Evolutionary conservation across 2,113 vertebrate species (phyloP).

Genomic region (Notarius quadriscutis): DNA sequence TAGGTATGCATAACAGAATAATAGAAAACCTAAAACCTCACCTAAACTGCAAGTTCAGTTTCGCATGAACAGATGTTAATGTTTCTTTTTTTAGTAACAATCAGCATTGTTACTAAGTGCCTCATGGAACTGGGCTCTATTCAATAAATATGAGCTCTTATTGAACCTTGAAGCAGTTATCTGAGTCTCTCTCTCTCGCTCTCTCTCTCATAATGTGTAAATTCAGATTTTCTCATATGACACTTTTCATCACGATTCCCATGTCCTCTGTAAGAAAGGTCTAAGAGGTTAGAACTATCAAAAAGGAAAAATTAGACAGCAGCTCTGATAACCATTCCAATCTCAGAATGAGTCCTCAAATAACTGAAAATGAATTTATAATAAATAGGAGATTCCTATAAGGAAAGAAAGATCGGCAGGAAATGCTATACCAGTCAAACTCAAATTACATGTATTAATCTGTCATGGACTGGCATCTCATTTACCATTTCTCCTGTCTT

Average conservation of each 20-base stretch:
- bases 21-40: neutral
- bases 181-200: neutral
- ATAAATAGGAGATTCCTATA: neutral
- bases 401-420: neutral
- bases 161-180: conserved; percentile 28
- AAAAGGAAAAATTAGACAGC: neutral
- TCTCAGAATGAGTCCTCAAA: neutral
- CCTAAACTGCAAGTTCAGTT: neutral
- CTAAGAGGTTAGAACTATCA: neutral
- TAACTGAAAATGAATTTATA: neutral
- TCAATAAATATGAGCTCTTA: conserved; percentile 26
- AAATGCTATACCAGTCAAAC: neutral
- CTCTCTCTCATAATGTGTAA: neutral
- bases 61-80: conserved; percentile 20
- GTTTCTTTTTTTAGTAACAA: neutral
- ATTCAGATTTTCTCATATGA: neutral
- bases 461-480: neutral
- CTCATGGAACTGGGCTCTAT: conserved; percentile 24
- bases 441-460: neutral
- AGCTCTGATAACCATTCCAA: neutral
- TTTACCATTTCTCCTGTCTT: neutral
- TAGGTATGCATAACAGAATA: neutral
- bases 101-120: conserved; percentile 31
- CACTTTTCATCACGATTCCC: neutral
- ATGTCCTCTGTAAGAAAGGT: neutral